phyloP scores from a whole-genome alignment of 2,797 vertebrate species.

The Acanthiza pusilla region DNA sequence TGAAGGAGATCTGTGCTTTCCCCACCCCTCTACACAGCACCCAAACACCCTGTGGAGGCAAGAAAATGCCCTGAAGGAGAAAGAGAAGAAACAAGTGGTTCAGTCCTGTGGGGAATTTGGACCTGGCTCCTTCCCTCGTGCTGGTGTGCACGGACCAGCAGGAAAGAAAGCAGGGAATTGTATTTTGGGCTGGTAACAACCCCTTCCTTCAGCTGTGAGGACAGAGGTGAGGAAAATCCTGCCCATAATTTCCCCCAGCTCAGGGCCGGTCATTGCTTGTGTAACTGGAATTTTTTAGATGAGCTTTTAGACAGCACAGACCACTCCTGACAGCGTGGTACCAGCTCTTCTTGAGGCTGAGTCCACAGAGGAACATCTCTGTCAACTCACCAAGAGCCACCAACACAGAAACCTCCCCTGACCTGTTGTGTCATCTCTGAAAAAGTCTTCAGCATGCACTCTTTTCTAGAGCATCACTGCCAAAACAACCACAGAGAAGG shows the following conservation, averaged over 20 bases:
- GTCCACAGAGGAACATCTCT: not conserved
- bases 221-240: not conserved
- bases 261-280: not conserved
- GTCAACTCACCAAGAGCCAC: not conserved
- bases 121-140: not conserved
- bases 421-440: not conserved
- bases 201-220: accelerated
- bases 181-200: not conserved
- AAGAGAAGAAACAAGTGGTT: not conserved
- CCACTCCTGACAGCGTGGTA: not conserved
- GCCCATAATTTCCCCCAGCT: not conserved
- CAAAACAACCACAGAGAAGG: not conserved
- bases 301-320: not conserved
- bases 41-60: not conserved
- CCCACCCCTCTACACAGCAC: not conserved
- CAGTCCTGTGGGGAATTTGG: not conserved
- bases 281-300: not conserved
- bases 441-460: not conserved
- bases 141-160: not conserved
- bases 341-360: not conserved
- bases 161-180: not conserved
- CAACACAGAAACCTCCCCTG: accelerated
- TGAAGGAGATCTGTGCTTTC: not conserved
- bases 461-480: not conserved
- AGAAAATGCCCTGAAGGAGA: not conserved